Conservation (phyloP, 2,888 invertebrate genomes). For the Stictocephala bisonia region DNA sequence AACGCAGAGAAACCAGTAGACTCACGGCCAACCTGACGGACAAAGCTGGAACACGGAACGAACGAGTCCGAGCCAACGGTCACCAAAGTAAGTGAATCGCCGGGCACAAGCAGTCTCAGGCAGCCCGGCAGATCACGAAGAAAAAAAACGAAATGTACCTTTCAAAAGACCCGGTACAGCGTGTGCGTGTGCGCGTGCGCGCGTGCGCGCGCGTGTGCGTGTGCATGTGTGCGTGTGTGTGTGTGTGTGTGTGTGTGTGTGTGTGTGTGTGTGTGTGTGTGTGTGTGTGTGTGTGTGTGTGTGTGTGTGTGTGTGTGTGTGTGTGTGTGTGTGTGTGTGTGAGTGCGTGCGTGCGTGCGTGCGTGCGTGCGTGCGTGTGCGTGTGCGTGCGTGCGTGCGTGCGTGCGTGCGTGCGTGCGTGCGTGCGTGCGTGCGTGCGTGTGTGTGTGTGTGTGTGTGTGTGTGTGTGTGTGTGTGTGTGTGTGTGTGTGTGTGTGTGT, state of each 20-base stretch:
- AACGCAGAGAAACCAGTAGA: too few relatives aligned
- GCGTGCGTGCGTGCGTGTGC: not conserved
- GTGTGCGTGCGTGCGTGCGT: not conserved
- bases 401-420: not conserved
- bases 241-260: constrained; percentile 2
- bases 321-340: constrained; percentile 2
- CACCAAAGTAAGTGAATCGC: too few relatives aligned
- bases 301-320: constrained; percentile 2
- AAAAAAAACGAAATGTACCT: too few relatives aligned
- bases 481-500: constrained; percentile 46
- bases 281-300: constrained; percentile 2
- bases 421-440: not conserved
- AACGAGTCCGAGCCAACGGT: too few relatives aligned
- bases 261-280: constrained; percentile 2
- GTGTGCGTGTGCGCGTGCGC: constrained; percentile 1
- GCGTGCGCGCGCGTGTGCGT: not conserved
- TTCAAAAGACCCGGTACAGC: too few relatives aligned
- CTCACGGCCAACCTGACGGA: too few relatives aligned
- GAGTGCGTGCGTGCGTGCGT: not conserved
- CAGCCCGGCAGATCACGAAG: too few relatives aligned
- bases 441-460: constrained; percentile 38
- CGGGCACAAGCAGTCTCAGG: too few relatives aligned
- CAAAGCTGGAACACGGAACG: too few relatives aligned
- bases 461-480: constrained; percentile 43
- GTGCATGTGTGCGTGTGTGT: not conserved